Evolutionary conservation across 2,797 vertebrate species (phyloP).

Genomic region (Bovichtus variegatus): DNA sequence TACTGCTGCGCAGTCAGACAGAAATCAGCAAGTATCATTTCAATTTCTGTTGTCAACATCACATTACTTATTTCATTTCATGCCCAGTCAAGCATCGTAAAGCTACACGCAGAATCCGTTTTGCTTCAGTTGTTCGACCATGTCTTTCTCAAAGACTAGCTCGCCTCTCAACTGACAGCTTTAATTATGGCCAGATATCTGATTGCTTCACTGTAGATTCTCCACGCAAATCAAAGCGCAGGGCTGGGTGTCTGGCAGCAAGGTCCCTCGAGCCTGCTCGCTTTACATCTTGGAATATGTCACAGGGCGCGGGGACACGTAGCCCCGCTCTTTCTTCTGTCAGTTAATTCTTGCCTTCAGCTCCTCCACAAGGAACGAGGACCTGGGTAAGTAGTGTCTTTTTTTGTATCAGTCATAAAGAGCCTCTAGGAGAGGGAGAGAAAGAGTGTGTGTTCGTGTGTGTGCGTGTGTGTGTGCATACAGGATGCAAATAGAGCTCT

Average conservation of each 20-base stretch:
- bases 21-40: slow-evolving; percentile 96
- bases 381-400: slow-evolving; percentile 52
- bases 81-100: slow-evolving; percentile 96
- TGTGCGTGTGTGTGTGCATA: neutral
- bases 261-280: slow-evolving; percentile 55
- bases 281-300: slow-evolving; percentile 68
- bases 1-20: slow-evolving; percentile 78
- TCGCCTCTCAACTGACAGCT: slow-evolving; percentile 95
- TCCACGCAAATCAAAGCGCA: slow-evolving; percentile 74
- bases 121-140: slow-evolving; percentile 94
- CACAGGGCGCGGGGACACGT: slow-evolving; percentile 43
- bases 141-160: slow-evolving; percentile 91
- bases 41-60: slow-evolving; percentile 99
- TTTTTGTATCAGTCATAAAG: slow-evolving; percentile 42
- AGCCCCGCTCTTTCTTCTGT: slow-evolving; percentile 45
- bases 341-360: slow-evolving; percentile 51
- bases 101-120: slow-evolving; percentile 94
- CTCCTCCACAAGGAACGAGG: slow-evolving; percentile 40
- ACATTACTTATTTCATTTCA: slow-evolving; percentile 99
- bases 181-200: slow-evolving; percentile 96
- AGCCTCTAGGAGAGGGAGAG: slow-evolving; percentile 22
- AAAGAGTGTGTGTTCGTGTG: neutral
- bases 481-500: slow-evolving; percentile 28
- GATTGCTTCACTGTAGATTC: slow-evolving; percentile 92
- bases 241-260: slow-evolving; percentile 42